phyloP scores from a whole-genome alignment of 1,140 invertebrate genomes.

The Heliothis subflexa region DNA sequence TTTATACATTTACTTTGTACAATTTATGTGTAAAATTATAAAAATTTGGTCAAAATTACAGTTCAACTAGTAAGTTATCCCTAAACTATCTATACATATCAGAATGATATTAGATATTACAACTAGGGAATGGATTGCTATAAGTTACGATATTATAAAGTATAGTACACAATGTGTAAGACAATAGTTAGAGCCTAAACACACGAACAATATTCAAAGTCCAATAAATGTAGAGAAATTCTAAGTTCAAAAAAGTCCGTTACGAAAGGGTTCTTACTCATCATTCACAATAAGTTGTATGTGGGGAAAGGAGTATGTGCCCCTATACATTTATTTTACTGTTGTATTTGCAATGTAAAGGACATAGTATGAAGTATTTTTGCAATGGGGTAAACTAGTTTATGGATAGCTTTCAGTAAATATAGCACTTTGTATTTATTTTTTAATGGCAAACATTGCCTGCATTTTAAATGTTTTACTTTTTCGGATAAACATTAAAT shows the following conservation, averaged over 20 bases:
- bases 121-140: slow-evolving; percentile 19
- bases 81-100: slow-evolving; percentile 43
- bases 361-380: slow-evolving; percentile 15
- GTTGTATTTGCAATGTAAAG: slow-evolving; percentile 31
- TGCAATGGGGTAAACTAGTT: slow-evolving; percentile 36
- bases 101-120: slow-evolving; percentile 14
- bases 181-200: slow-evolving; percentile 39
- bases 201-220: slow-evolving; percentile 26
- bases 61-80: slow-evolving; percentile 25
- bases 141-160: slow-evolving; percentile 14
- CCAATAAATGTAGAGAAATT: slow-evolving; percentile 7
- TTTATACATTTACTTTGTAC: slow-evolving; percentile 4
- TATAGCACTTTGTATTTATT: slow-evolving; percentile 7
- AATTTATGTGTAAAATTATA: slow-evolving; percentile 32
- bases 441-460: neutral
- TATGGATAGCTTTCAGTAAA: slow-evolving; percentile 39
- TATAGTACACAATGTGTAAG: slow-evolving; percentile 23
- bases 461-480: neutral
- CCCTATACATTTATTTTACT: neutral
- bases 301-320: neutral
- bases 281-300: neutral
- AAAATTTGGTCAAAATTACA: neutral
- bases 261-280: neutral
- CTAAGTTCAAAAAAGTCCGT: slow-evolving; percentile 27
- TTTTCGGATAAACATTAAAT: no score